These are phyloP conservation scores for Philopedon plagiatum DNA, from an alignment of 2,888 invertebrate genomes.

Conservation along the genomic window DNA sequence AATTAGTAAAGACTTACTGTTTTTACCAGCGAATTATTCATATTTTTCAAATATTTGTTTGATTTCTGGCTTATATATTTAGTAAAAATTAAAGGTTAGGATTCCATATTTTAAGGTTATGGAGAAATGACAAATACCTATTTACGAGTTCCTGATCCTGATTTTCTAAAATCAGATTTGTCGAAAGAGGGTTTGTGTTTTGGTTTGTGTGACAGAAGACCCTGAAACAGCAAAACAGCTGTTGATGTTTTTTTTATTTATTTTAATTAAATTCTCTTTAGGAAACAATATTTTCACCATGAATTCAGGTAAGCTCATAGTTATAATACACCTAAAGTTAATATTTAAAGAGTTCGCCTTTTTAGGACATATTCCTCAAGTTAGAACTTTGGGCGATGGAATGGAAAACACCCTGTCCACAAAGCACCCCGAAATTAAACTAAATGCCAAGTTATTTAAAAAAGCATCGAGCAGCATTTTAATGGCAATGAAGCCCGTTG, in stretches of 20 bases:
- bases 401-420: constrained; percentile 53
- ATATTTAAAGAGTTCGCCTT: background rate
- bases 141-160: no score
- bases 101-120: constrained; percentile 1
- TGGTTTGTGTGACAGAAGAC: no score
- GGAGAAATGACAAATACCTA: background rate
- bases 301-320: background rate
- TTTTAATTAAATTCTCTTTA: no score
- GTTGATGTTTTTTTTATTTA: background rate
- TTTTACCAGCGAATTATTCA: constrained; percentile 22
- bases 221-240: no score
- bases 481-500: constrained; percentile 60
- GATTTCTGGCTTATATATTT: background rate
- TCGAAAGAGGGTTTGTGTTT: no score
- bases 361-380: constrained; percentile 15
- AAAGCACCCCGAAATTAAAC: constrained; percentile 33
- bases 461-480: constrained; percentile 60
- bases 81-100: background rate
- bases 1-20: background rate
- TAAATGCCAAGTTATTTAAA: constrained; percentile 30
- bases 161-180: no score
- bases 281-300: background rate
- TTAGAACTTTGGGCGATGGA: constrained; percentile 58
- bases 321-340: background rate
- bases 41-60: constrained; percentile 1